phyloP scores from a whole-genome alignment of 1,140 invertebrate species.

The Triops longicaudatus region DNA sequence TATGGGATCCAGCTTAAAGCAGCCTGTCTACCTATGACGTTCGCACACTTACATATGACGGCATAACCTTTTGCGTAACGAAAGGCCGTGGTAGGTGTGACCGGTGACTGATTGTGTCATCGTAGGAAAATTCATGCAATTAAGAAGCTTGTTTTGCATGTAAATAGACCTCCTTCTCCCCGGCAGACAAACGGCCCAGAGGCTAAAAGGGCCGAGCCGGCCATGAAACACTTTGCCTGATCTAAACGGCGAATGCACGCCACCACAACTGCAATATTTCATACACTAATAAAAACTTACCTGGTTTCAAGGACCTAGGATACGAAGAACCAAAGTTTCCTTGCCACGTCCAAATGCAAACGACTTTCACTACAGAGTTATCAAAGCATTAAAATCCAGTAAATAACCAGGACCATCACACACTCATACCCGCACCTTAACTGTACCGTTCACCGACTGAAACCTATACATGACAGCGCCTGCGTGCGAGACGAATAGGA shows the following conservation, averaged over 20 bases:
- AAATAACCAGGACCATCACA: neutral
- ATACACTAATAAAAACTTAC: neutral
- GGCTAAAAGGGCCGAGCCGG: neutral
- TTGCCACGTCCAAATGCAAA: neutral
- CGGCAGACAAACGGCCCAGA: neutral
- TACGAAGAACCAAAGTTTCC: neutral
- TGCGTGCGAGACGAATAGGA: neutral
- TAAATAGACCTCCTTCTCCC: constrained; percentile 5
- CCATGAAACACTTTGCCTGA: neutral
- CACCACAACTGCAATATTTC: neutral
- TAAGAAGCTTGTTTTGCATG: neutral
- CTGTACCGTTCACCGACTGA: constrained; percentile 1
- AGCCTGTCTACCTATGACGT: too few species aligned
- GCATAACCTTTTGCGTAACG: too few species aligned
- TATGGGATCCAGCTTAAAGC: too few species aligned
- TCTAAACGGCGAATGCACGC: neutral
- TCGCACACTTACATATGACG: too few species aligned
- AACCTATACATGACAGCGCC: neutral
- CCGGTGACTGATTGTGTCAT: too few species aligned
- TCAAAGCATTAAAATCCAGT: constrained; percentile 2
- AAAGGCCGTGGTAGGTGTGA: too few species aligned
- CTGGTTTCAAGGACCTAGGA: neutral
- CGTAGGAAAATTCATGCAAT: neutral
- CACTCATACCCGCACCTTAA: neutral
- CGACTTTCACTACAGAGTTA: neutral